These are phyloP conservation scores for Pachliopta kotzebuea DNA, from an alignment of 2,888 invertebrate genomes.

Conservation along the genomic window DNA sequence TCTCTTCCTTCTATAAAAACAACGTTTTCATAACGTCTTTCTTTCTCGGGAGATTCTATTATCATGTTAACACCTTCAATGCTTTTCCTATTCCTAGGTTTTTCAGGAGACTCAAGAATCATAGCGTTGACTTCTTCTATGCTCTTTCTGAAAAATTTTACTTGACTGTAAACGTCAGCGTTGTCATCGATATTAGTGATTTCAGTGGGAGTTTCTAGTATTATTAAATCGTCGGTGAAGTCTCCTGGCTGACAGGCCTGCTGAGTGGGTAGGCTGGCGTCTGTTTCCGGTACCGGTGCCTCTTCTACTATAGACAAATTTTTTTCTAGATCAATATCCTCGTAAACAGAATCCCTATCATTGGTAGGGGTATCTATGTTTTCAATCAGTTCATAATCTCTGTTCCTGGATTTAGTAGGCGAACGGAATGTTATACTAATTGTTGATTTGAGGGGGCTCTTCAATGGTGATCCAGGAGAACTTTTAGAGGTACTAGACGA, in stretches of 20 bases:
- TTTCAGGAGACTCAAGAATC: constrained; percentile 56
- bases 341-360: constrained; percentile 79
- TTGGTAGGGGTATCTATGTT: constrained; percentile 59
- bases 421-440: constrained; percentile 87
- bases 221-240: constrained; percentile 60
- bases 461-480: constrained; percentile 65
- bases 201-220: constrained; percentile 81
- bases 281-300: constrained; percentile 76
- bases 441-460: constrained; percentile 84
- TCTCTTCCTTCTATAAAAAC: constrained; percentile 45
- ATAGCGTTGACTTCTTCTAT: constrained; percentile 87
- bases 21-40: constrained; percentile 62
- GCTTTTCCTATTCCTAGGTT: constrained; percentile 56
- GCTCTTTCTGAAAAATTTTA: constrained; percentile 84
- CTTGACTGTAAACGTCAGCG: constrained; percentile 85
- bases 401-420: constrained; percentile 71
- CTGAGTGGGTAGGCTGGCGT: constrained; percentile 79
- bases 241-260: constrained; percentile 78
- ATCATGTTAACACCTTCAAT: constrained; percentile 85
- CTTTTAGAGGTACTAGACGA: constrained; percentile 70
- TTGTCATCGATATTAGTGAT: constrained; percentile 55
- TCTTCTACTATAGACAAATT: constrained; percentile 76
- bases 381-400: constrained; percentile 73
- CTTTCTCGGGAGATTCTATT: constrained; percentile 48
- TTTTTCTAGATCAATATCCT: constrained; percentile 77